These are phyloP conservation scores for Eretmochelys imbricata DNA, from an alignment of 2,113 vertebrate genomes.

Conservation along the genomic window DNA sequence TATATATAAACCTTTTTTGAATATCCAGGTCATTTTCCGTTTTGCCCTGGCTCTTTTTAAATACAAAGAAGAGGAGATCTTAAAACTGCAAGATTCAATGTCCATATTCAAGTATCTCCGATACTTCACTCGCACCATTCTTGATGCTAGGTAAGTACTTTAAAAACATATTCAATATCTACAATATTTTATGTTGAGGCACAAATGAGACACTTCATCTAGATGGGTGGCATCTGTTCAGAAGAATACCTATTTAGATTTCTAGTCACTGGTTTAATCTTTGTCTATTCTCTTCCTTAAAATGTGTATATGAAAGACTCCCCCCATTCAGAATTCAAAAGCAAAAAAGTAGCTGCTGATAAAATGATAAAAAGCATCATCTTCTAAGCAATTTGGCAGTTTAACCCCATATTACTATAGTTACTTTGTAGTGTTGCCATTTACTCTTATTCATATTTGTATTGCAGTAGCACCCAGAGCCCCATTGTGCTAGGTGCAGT, in stretches of 20 bases:
- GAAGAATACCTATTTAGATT: not conserved
- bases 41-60: slow-evolving; percentile 96
- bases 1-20: rapidly evolving
- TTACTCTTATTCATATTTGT: not conserved
- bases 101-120: slow-evolving; percentile 96
- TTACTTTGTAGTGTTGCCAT: not conserved
- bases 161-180: rapidly evolving
- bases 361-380: not conserved
- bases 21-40: slow-evolving; percentile 92
- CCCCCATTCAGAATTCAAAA: not conserved
- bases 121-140: slow-evolving; percentile 91
- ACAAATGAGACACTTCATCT: not conserved
- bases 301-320: not conserved
- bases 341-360: not conserved
- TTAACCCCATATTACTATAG: not conserved
- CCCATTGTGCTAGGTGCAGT: not conserved
- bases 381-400: not conserved
- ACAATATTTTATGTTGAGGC: not conserved
- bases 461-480: not conserved
- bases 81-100: slow-evolving; percentile 91
- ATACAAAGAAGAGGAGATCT: slow-evolving; percentile 95
- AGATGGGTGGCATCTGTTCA: not conserved
- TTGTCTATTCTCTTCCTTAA: not conserved
- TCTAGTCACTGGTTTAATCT: not conserved
- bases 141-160: slow-evolving; percentile 89